Conservation (phyloP, 1,140 invertebrate species). For the Dinoponera quadriceps region DNA sequence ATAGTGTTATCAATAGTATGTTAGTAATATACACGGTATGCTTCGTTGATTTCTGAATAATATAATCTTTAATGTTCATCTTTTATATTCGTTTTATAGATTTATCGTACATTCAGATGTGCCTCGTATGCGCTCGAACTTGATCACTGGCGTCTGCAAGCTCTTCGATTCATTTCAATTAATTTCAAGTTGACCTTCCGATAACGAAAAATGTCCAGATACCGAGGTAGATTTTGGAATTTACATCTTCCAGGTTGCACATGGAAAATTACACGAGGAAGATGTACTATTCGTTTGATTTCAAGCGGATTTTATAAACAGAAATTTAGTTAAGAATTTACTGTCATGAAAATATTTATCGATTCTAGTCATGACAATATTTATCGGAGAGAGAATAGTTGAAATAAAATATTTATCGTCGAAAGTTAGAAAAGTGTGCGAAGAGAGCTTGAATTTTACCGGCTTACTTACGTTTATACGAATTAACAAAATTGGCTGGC, state of each 20-base stretch:
- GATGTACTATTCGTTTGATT: background rate
- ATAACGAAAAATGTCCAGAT: background rate
- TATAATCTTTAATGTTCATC: background rate
- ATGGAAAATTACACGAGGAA: background rate
- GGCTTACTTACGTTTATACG: background rate
- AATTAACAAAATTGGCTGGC: slow-evolving; percentile 26
- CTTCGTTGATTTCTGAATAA: slow-evolving; percentile 9
- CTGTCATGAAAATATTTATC: background rate
- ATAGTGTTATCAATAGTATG: slow-evolving; percentile 16
- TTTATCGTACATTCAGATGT: background rate
- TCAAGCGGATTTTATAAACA: background rate
- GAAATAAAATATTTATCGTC: slow-evolving; percentile 12
- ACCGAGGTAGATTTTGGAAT: background rate
- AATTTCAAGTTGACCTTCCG: background rate
- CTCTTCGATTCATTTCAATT: background rate
- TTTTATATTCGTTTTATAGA: background rate
- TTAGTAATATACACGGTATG: background rate
- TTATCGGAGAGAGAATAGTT: too few relatives aligned
- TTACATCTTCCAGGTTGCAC: background rate
- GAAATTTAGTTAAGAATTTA: slow-evolving; percentile 35
- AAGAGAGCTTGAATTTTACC: background rate
- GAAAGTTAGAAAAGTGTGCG: background rate
- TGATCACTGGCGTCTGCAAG: background rate
- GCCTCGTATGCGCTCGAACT: background rate
- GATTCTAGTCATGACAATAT: background rate